Evolutionary conservation across 2,113 vertebrate species (phyloP).

Genomic region (Corythaixoides concolor): DNA sequence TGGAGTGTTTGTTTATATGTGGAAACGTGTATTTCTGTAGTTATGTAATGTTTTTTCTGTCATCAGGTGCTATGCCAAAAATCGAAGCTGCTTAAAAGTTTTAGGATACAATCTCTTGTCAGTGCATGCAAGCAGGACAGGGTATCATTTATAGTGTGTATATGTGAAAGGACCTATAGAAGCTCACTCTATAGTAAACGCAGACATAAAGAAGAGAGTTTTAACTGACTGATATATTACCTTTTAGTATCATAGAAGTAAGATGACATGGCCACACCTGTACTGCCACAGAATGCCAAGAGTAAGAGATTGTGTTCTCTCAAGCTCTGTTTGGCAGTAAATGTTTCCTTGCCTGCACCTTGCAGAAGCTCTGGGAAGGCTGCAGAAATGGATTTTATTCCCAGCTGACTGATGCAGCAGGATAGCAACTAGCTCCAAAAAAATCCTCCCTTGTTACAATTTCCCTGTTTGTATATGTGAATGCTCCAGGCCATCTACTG

Average conservation of each 20-base stretch:
- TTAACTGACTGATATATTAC: neutral
- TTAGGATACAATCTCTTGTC: neutral
- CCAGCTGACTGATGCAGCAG: slow-evolving; percentile 23
- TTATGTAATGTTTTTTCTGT: neutral
- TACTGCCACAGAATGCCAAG: neutral
- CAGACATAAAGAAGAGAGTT: neutral
- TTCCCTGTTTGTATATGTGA: neutral
- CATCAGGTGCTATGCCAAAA: slow-evolving; percentile 43
- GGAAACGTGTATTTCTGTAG: slow-evolving; percentile 21
- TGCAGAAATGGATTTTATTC: slow-evolving; percentile 5
- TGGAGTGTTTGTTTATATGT: slow-evolving; percentile 16
- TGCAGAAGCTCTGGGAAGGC: slow-evolving; percentile 13
- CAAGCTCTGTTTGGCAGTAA: neutral
- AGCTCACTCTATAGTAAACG: neutral
- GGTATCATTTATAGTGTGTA: neutral
- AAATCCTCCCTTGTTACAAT: neutral
- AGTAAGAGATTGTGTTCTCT: neutral
- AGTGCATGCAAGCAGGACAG: neutral
- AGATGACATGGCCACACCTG: neutral
- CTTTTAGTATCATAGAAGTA: neutral
- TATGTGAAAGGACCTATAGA: neutral
- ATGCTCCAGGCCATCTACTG: neutral
- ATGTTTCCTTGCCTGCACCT: slow-evolving; percentile 19
- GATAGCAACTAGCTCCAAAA: neutral
- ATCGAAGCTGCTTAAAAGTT: neutral